phyloP scores from a whole-genome alignment of 1,140 invertebrate species.

The Bombyx mandarina region DNA sequence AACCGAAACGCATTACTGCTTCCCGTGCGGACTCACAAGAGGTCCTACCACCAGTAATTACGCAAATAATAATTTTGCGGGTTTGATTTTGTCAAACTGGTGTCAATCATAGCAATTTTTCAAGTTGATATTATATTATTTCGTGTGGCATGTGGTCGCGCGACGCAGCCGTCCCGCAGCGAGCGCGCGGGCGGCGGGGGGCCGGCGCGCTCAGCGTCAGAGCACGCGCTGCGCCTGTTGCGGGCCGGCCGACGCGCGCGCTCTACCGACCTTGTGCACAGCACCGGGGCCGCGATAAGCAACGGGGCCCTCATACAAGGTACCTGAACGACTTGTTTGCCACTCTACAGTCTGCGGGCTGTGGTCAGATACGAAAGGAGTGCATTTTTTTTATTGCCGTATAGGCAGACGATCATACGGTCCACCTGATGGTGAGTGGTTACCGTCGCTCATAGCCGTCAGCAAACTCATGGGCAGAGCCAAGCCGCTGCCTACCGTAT shows the following conservation, averaged over 20 bases:
- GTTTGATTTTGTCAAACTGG: neutral
- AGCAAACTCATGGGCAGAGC: too few species aligned
- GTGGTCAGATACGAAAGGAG: too few species aligned
- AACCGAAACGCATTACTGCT: too few species aligned
- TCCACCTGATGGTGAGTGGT: too few species aligned
- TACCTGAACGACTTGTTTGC: constrained; percentile 2
- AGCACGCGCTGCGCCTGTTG: constrained; percentile 21
- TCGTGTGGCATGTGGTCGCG: too few species aligned
- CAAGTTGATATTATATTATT: neutral
- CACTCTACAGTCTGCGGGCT: neutral
- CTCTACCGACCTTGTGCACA: constrained; percentile 13
- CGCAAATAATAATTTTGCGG: too few species aligned
- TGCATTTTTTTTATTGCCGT: too few species aligned
- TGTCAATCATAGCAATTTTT: neutral
- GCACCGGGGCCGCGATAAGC: constrained; percentile 11
- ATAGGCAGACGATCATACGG: too few species aligned
- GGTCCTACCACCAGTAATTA: too few species aligned
- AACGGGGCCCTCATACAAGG: constrained; percentile 42
- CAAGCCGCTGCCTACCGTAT: too few species aligned
- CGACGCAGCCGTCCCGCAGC: constrained; percentile 7
- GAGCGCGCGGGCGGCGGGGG: neutral
- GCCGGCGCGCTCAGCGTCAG: constrained; percentile 14
- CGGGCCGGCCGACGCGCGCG: constrained; percentile 20
- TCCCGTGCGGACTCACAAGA: too few species aligned
- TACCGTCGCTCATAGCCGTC: too few species aligned